Evolutionary conservation across 1,140 invertebrate species (phyloP).

Genomic region (Papilio machaon): DNA sequence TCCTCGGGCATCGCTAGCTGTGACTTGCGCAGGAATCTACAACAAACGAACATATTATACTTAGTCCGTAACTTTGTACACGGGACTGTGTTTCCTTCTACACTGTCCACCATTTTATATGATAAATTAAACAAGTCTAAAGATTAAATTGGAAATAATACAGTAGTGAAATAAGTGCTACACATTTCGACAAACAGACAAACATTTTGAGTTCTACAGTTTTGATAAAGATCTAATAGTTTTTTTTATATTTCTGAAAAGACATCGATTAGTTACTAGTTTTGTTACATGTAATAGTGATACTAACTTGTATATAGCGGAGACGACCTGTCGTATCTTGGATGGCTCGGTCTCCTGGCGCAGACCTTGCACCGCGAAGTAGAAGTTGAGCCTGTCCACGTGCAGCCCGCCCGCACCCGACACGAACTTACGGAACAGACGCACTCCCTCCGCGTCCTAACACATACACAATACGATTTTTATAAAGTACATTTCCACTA

Average conservation of each 20-base stretch:
- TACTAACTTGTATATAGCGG: slow-evolving; percentile 90
- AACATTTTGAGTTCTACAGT: too few relatives aligned
- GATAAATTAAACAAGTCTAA: too few relatives aligned
- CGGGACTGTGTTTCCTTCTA: too few relatives aligned
- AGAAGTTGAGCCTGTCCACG: slow-evolving; percentile 92
- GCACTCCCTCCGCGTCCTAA: slow-evolving; percentile 92
- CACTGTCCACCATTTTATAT: too few relatives aligned
- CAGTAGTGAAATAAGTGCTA: too few relatives aligned
- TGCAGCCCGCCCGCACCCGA: slow-evolving; percentile 90
- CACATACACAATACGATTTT: background rate
- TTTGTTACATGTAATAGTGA: background rate
- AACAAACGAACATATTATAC: background rate
- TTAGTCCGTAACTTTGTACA: too few relatives aligned
- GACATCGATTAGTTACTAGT: too few relatives aligned
- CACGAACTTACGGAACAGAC: slow-evolving; percentile 92
- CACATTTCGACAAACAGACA: too few relatives aligned
- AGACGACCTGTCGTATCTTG: slow-evolving; percentile 89
- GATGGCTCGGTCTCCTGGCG: slow-evolving; percentile 89
- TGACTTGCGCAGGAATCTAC: slow-evolving; percentile 91
- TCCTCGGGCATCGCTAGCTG: slow-evolving; percentile 92
- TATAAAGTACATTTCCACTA: too few relatives aligned
- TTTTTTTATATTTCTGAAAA: too few relatives aligned
- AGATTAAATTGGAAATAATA: too few relatives aligned
- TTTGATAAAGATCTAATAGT: too few relatives aligned
- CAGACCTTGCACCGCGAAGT: slow-evolving; percentile 95